phyloP scores from a whole-genome alignment of 2,113 vertebrate genomes.

The Copsychus sechellarum region DNA sequence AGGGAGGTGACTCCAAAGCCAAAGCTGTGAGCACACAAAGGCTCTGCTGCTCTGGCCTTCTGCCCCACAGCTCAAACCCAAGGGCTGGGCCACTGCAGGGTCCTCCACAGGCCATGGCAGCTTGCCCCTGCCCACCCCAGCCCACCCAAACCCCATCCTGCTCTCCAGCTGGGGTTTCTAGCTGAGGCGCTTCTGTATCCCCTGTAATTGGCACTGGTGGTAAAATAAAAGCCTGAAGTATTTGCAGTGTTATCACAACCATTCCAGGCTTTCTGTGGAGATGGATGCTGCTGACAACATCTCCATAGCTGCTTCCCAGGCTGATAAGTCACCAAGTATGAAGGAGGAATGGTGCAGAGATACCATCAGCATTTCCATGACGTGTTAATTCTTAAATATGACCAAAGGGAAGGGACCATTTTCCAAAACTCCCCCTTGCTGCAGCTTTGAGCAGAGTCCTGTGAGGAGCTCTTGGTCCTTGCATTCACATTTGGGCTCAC shows the following conservation, averaged over 20 bases:
- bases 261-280: conserved; percentile 7
- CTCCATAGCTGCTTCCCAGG: conserved; percentile 49
- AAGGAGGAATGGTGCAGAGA: background rate
- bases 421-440: background rate
- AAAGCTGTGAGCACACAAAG: fast-evolving
- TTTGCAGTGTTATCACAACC: background rate
- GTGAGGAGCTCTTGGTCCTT: background rate
- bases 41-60: fast-evolving
- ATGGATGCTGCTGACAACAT: background rate
- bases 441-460: background rate
- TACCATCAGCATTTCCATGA: conserved; percentile 22
- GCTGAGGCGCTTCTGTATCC: background rate
- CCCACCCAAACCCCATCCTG: background rate
- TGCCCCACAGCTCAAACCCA: background rate
- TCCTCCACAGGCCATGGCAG: fast-evolving
- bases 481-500: background rate
- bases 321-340: conserved; percentile 36
- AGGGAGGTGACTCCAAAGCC: background rate
- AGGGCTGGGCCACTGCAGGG: background rate
- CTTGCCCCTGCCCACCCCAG: background rate
- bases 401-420: background rate
- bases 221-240: background rate
- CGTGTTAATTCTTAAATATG: background rate
- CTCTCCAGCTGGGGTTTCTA: background rate
- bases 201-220: background rate